Evolutionary conservation across 2,888 invertebrate species (phyloP).

Genomic region (Macrophya annulata): DNA sequence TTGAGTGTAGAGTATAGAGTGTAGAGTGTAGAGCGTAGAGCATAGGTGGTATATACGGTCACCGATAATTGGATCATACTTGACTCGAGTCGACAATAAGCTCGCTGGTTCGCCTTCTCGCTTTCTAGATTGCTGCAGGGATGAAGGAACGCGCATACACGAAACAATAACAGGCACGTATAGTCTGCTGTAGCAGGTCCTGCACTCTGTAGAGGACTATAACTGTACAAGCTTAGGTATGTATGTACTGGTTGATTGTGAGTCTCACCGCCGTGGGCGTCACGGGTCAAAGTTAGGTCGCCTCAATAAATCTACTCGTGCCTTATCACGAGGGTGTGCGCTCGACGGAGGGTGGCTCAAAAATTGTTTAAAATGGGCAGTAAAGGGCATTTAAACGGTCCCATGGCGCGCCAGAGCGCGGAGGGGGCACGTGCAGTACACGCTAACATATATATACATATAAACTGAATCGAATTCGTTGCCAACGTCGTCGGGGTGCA

Average conservation of each 20-base stretch:
- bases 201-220: background rate
- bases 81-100: slow-evolving; percentile 63
- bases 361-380: slow-evolving; percentile 74
- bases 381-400: slow-evolving; percentile 74
- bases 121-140: slow-evolving; percentile 26
- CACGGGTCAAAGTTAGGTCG: slow-evolving; percentile 50
- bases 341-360: slow-evolving; percentile 60
- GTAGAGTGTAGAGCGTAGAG: slow-evolving; percentile 58
- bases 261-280: slow-evolving; percentile 44
- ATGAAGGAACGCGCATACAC: background rate
- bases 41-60: slow-evolving; percentile 65
- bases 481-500: slow-evolving; percentile 58
- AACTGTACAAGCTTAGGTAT: background rate
- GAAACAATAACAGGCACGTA: background rate
- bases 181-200: background rate
- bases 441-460: slow-evolving; percentile 44
- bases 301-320: slow-evolving; percentile 52
- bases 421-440: background rate
- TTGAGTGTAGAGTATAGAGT: slow-evolving; percentile 61
- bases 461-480: slow-evolving; percentile 73
- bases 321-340: slow-evolving; percentile 51
- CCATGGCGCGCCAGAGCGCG: slow-evolving; percentile 66
- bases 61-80: slow-evolving; percentile 71
- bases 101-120: slow-evolving; percentile 13
- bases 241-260: slow-evolving; percentile 1